Base-by-base conservation (phyloP, 1,140 invertebrate species). In the Musca vetustissima region DNA sequence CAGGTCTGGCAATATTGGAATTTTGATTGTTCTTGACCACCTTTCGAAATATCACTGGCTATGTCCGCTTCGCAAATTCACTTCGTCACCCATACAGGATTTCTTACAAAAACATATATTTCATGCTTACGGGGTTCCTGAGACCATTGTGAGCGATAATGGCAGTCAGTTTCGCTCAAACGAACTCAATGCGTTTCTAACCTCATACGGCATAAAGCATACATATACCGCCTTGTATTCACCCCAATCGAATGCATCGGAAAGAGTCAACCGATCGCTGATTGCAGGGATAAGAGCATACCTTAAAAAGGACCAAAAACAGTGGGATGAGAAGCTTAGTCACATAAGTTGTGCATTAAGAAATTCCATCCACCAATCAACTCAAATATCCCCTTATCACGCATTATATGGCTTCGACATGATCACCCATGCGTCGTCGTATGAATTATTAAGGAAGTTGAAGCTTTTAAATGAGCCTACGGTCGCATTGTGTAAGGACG, bases 381-480 rank as follows among this genome's bases (percentile, higher is more conserved):
- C n/a, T n/a, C 11, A 49, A 4, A 15, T 2, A 1, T 49, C 48
- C 11, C 48, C 48, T 6, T 49, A 49, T 49, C 2, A 14, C 1
- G 67, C 67, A 7, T 15, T 68, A 13, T 68, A 61, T 28, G 67
- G 67, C 4, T 59, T 36, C 15, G 2, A n/a, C n/a, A n/a, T n/a
- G n/a, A n/a, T n/a, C n/a, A n/a, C n/a, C n/a, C n/a, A n/a, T n/a
- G n/a, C n/a, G n/a, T n/a, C n/a, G n/a, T n/a, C n/a, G n/a, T n/a
- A n/a, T n/a, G n/a, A n/a, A n/a, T n/a, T n/a, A n/a, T n/a, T n/a
- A n/a, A n/a, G n/a, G n/a, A n/a, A n/a, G n/a, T n/a, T n/a, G n/a
- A n/a, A n/a, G n/a, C n/a, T 47, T 1, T 66, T 48, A 48, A 43
- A 48, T 22, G 64, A 66, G 22, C 15, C 36, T 14, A 6, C 15